Evolutionary conservation across 2,113 vertebrate genomes (phyloP), one percentile per base, ranked within the genome.

Genomic region (Crotophaga sulcirostris): DNA sequence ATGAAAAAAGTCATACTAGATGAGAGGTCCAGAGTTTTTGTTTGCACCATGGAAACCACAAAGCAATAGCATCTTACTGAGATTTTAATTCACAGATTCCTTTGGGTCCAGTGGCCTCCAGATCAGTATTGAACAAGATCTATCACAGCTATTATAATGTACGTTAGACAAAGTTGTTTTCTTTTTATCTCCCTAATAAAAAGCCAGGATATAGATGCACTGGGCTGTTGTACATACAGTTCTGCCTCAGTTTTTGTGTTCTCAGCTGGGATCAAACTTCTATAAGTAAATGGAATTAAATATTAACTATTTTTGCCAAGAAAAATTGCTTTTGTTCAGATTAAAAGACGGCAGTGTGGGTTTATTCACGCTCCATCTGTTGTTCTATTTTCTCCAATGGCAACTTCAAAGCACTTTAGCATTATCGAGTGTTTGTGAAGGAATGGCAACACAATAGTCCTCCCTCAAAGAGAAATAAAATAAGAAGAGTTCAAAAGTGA

Each of bases 201-300:
- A 94, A 70, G 16, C 19, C 64, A 52, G 15, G 40, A 15, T 68
- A 86, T 45, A 74, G 67, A 47, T n/a, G 12, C 20, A 86, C 19
- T 51, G 25, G 49, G 34, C n/a, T 68, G 52, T 45, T 90, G 38
- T 18, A 83, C 26, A 75, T 36, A 77, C 40, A 90, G 23, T 9
- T 47, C 55, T 93, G 31, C 28, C 49, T 92, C 58, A 52, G 34
- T 64, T 85, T 83, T 76, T 69, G 13, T 25, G 34, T 90, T 92
- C 34, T 84, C 84, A 73, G 84, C 67, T 40, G 73, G 89, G 93
- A 91, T 73, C 55, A 73, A 81, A 74, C 45, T 80, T 96, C 44
- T 64, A n/a, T 77, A 94, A 93, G 94, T 59, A 96, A 95, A 93
- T 73, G 31, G 33, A 84, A 96, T 97, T 97, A 96, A 97, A 97